A percentile compares a stretch with the other conserved stretches of the same genome.
Conservation (phyloP, 2,797 vertebrate species). For the Periophthalmus magnuspinnatus region DNA sequence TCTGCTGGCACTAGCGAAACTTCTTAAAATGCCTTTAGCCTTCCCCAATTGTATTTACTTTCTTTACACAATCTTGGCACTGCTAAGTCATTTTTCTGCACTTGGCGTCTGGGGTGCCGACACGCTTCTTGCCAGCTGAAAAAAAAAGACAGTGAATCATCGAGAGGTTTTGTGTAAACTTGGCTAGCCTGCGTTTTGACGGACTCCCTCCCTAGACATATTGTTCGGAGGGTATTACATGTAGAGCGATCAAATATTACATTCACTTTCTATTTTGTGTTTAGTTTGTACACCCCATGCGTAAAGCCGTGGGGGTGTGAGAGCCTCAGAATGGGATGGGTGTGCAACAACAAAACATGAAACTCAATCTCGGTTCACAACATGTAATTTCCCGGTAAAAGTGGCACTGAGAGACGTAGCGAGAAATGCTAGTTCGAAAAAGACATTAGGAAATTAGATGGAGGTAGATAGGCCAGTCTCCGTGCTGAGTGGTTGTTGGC, state of each 20-base stretch:
- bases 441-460: constrained; percentile 10
- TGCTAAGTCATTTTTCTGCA: constrained; percentile 39
- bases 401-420: neutral
- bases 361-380: neutral
- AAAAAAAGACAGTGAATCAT: constrained; percentile 54
- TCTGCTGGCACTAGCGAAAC: constrained; percentile 2
- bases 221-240: constrained; percentile 53
- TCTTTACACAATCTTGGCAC: constrained; percentile 45
- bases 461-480: neutral
- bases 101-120: constrained; percentile 50
- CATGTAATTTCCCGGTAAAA: constrained; percentile 14
- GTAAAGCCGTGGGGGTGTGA: constrained; percentile 17
- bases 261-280: constrained; percentile 43
- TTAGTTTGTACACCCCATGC: constrained; percentile 14
- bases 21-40: constrained; percentile 17
- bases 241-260: constrained; percentile 55
- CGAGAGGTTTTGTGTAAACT: constrained; percentile 55
- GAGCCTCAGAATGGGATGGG: neutral
- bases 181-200: constrained; percentile 51
- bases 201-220: constrained; percentile 43
- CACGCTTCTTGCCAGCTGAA: constrained; percentile 35
- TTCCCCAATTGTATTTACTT: constrained; percentile 21
- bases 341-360: constrained; percentile 10
- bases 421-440: neutral
- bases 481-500: constrained; percentile 10